phyloP scores from a whole-genome alignment of 2,113 vertebrate genomes.

The Donacobius atricapilla region DNA sequence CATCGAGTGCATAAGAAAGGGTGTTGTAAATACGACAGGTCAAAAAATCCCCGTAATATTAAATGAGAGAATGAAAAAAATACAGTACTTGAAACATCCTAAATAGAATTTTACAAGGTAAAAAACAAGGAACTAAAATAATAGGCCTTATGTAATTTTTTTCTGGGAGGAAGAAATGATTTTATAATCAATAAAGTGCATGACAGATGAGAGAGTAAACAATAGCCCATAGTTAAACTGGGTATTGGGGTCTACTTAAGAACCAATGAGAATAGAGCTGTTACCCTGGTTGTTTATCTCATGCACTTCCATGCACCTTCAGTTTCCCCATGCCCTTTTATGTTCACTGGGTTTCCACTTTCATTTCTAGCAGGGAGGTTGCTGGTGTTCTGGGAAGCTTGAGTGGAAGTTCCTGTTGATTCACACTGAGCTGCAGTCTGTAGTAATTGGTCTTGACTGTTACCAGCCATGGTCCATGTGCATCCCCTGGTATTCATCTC shows the following conservation, averaged over 20 bases:
- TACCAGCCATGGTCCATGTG: accelerated
- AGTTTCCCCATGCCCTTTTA: background rate
- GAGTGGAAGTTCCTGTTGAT: background rate
- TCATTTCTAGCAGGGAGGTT: background rate
- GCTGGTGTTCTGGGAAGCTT: background rate
- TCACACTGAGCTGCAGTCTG: background rate
- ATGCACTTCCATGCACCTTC: background rate
- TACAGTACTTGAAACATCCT: background rate
- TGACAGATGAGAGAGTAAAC: background rate
- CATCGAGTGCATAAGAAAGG: background rate
- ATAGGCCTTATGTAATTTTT: background rate
- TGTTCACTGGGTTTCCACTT: background rate
- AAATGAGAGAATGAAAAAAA: background rate
- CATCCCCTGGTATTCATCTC: background rate
- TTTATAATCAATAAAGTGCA: background rate
- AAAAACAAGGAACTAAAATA: background rate
- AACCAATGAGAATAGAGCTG: accelerated
- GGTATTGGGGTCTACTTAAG: background rate
- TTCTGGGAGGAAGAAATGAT: background rate
- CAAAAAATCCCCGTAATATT: background rate
- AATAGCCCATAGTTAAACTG: background rate
- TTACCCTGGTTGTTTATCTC: background rate
- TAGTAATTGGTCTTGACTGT: background rate
- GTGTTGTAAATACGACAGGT: background rate
- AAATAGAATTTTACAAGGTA: background rate